Evolutionary conservation across 2,888 invertebrate genomes (phyloP).

Genomic region (Euplexia lucipara): DNA sequence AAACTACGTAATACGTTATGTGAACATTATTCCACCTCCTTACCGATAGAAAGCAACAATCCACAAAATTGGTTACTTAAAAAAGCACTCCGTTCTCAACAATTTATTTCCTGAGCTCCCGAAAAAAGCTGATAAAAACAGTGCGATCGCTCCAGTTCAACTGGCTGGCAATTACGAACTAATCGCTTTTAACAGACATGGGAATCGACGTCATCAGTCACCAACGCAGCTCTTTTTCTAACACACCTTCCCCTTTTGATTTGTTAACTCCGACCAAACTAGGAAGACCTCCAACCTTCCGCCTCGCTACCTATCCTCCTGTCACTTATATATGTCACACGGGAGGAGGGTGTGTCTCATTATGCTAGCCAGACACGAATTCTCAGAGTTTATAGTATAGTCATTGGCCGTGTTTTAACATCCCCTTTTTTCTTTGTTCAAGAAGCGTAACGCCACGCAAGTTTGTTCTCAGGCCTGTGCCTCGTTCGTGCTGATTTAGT

Average conservation of each 20-base stretch:
- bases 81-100: slow-evolving; percentile 53
- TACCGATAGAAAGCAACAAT: slow-evolving; percentile 50
- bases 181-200: slow-evolving; percentile 77
- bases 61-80: slow-evolving; percentile 52
- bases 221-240: slow-evolving; percentile 73
- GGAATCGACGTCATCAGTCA: slow-evolving; percentile 77
- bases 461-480: slow-evolving; percentile 82
- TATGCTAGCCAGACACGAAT: slow-evolving; percentile 75
- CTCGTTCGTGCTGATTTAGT: slow-evolving; percentile 77
- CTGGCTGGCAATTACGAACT: slow-evolving; percentile 65
- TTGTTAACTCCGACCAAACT: slow-evolving; percentile 66
- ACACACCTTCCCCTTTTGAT: slow-evolving; percentile 76
- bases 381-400: slow-evolving; percentile 80
- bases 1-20: slow-evolving; percentile 35
- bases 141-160: slow-evolving; percentile 54
- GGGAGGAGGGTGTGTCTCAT: slow-evolving; percentile 70
- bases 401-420: slow-evolving; percentile 80
- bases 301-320: slow-evolving; percentile 57
- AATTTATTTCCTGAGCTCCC: slow-evolving; percentile 55
- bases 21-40: slow-evolving; percentile 32
- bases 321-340: slow-evolving; percentile 53
- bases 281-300: slow-evolving; percentile 67
- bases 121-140: slow-evolving; percentile 59
- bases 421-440: slow-evolving; percentile 87
- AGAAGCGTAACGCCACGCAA: slow-evolving; percentile 87